Conservation (phyloP, 1,140 invertebrate genomes). For the Papilio aristodemus region DNA sequence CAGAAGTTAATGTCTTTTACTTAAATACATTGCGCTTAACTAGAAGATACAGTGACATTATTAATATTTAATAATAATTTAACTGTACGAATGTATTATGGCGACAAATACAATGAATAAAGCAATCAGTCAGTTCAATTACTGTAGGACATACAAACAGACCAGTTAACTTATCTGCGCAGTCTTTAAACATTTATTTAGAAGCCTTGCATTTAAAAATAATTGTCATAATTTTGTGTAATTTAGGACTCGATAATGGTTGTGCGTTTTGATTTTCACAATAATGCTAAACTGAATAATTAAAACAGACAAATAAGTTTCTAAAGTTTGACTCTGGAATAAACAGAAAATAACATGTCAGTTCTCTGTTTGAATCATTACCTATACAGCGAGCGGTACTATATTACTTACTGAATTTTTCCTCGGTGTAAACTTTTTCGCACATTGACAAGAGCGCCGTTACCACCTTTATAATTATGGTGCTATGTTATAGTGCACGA, state of each 20-base stretch:
- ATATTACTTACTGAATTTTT: background rate
- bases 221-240: background rate
- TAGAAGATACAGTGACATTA: background rate
- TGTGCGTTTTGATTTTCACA: constrained; percentile 58
- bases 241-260: constrained; percentile 47
- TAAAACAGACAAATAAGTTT: too few species aligned
- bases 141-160: background rate
- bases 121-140: constrained; percentile 1
- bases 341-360: too few species aligned
- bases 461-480: background rate
- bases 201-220: constrained; percentile 6
- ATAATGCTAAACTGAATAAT: constrained; percentile 30
- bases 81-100: background rate
- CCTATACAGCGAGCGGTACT: too few species aligned
- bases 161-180: background rate
- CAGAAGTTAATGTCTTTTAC: constrained; percentile 40
- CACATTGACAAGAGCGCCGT: background rate
- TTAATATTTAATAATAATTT: background rate
- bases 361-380: too few species aligned
- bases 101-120: background rate
- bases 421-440: background rate
- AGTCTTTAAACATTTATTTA: constrained; percentile 13
- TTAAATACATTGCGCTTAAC: constrained; percentile 5
- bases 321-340: too few species aligned
- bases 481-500: background rate